phyloP scores from a whole-genome alignment of 2,113 vertebrate species.

The Sardina pilchardus region DNA sequence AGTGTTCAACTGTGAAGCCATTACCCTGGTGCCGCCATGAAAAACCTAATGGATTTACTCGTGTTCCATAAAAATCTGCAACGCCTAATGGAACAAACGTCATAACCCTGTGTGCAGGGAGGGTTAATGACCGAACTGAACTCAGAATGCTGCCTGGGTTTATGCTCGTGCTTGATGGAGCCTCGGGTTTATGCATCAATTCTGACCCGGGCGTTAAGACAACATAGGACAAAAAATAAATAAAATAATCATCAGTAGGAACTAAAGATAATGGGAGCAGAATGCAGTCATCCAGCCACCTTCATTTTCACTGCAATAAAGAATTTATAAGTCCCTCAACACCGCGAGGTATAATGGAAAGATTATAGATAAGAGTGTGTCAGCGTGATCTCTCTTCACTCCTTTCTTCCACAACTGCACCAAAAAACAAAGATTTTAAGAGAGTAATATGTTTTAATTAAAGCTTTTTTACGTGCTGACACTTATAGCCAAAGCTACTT shows the following conservation, averaged over 20 bases:
- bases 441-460: too few species aligned
- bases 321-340: neutral
- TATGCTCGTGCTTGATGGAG: neutral
- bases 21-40: neutral
- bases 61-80: neutral
- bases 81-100: conserved; percentile 4
- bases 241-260: neutral
- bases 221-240: neutral
- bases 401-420: neutral
- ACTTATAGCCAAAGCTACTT: too few species aligned
- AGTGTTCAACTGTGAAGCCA: conserved; percentile 18
- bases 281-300: neutral
- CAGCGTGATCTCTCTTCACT: neutral
- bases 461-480: too few species aligned
- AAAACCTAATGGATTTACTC: conserved; percentile 7
- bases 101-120: neutral
- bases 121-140: neutral
- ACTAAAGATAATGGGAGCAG: neutral
- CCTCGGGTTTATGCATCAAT: neutral
- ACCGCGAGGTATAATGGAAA: neutral
- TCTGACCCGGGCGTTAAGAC: neutral
- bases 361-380: neutral
- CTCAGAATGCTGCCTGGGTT: neutral
- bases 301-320: neutral
- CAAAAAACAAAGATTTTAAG: too few species aligned